phyloP scores from a whole-genome alignment of 1,140 invertebrate species.

The Amphibalanus amphitrite region DNA sequence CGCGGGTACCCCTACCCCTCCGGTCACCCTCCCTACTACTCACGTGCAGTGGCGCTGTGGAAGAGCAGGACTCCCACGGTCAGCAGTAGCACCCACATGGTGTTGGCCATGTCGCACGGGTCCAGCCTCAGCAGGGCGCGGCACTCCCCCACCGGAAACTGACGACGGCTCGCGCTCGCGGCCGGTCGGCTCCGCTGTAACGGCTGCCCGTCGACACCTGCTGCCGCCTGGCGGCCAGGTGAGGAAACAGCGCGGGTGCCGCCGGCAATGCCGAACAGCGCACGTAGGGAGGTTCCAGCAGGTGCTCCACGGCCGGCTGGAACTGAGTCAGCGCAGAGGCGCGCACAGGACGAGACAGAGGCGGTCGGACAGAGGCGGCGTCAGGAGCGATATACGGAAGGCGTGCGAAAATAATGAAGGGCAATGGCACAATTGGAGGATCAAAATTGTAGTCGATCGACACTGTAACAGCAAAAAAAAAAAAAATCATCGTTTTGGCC shows the following conservation, averaged over 20 bases:
- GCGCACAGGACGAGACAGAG: background rate
- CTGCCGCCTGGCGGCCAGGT: background rate
- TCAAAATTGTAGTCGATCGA: too few species aligned
- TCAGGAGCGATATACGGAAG: background rate
- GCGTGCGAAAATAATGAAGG: too few species aligned
- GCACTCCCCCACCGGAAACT: too few species aligned
- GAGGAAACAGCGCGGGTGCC: background rate
- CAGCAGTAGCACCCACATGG: background rate
- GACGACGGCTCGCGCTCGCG: background rate
- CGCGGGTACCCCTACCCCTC: background rate
- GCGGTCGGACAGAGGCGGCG: too few species aligned
- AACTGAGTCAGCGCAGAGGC: background rate
- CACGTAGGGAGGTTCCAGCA: background rate
- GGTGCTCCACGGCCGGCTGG: too few species aligned
- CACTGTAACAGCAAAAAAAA: too few species aligned
- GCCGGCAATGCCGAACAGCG: too few species aligned
- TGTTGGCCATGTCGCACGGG: background rate
- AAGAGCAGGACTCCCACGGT: too few species aligned
- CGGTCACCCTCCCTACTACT: background rate
- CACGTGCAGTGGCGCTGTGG: background rate
- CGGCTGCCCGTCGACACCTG: background rate
- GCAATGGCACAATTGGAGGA: too few species aligned
- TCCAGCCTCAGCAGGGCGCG: too few species aligned
- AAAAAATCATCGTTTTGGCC: too few species aligned
- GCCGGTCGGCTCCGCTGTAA: background rate